Evolutionary conservation across 2,888 invertebrate genomes (phyloP).

Genomic region (Criorhina ranunculi): DNA sequence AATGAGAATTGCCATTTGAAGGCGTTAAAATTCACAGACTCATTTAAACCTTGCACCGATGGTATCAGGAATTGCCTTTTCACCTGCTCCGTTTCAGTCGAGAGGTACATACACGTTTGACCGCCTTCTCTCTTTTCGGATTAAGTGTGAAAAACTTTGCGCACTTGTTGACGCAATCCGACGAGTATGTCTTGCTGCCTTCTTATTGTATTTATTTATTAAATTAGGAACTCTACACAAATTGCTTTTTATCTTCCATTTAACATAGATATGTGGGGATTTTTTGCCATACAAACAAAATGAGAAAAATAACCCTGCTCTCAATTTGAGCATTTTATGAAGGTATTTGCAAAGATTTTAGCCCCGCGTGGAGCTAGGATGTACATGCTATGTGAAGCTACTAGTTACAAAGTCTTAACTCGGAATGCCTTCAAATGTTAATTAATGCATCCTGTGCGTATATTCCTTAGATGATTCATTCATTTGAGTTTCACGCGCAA

Average conservation of each 20-base stretch:
- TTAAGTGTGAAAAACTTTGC: constrained; percentile 60
- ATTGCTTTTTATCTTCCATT: constrained; percentile 74
- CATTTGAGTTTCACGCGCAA: constrained; percentile 52
- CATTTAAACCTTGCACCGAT: constrained; percentile 10
- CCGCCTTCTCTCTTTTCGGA: neutral
- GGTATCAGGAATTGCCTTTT: constrained; percentile 14
- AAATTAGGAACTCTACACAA: constrained; percentile 72
- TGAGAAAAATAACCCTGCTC: constrained; percentile 65
- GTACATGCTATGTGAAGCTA: constrained; percentile 16
- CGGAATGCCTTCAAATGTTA: constrained; percentile 66
- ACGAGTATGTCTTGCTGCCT: constrained; percentile 48
- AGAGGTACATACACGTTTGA: constrained; percentile 1
- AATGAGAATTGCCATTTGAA: constrained; percentile 1
- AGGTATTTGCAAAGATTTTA: constrained; percentile 62
- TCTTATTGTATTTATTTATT: constrained; percentile 69
- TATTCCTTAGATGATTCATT: constrained; percentile 61
- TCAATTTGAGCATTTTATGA: constrained; percentile 58
- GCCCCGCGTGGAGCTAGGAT: constrained; percentile 20
- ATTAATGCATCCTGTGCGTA: constrained; percentile 75
- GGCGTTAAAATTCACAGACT: constrained; percentile 14
- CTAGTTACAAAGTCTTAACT: constrained; percentile 24
- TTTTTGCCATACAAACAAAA: constrained; percentile 31
- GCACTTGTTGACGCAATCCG: constrained; percentile 62
- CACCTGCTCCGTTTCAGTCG: constrained; percentile 16
- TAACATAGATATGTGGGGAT: constrained; percentile 68